These are phyloP conservation scores for Pangasius larnaudii DNA, from an alignment of 2,797 vertebrate genomes.

Conservation along the genomic window DNA sequence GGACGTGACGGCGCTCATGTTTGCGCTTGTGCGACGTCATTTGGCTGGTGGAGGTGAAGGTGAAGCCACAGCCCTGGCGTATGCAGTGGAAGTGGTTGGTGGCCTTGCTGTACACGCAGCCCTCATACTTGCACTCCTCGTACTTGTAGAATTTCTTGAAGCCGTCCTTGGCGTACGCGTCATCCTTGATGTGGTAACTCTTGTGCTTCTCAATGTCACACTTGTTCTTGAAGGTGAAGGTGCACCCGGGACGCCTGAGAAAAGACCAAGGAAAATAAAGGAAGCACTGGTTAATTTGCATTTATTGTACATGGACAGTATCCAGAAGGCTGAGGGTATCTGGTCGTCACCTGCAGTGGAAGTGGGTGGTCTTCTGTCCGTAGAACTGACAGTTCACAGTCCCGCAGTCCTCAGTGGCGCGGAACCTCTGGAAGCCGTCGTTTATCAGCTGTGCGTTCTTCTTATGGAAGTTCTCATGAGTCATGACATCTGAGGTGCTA, in stretches of 20 bases:
- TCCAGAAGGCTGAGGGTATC: not conserved
- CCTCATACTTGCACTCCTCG: slow-evolving; percentile 98
- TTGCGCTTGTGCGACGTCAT: slow-evolving; percentile 99
- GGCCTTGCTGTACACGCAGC: slow-evolving; percentile 99
- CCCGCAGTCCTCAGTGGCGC: slow-evolving; percentile 96
- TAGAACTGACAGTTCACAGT: slow-evolving; percentile 97
- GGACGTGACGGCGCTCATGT: slow-evolving; percentile 94
- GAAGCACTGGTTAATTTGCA: not conserved
- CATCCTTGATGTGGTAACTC: slow-evolving; percentile 99
- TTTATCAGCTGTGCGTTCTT: slow-evolving; percentile 99
- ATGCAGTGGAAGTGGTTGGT: slow-evolving; percentile 99
- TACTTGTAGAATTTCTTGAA: slow-evolving; percentile 99
- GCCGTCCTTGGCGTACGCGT: slow-evolving; percentile 98
- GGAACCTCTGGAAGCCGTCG: slow-evolving; percentile 97
- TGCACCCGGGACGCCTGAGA: slow-evolving; percentile 91
- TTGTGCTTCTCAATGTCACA: slow-evolving; percentile 99
- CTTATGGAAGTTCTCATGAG: slow-evolving; percentile 99
- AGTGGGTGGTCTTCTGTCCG: slow-evolving; percentile 98
- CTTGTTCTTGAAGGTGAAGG: slow-evolving; percentile 99
- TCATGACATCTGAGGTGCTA: slow-evolving; percentile 98
- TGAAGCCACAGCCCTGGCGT: slow-evolving; percentile 96
- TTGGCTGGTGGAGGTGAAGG: slow-evolving; percentile 99
- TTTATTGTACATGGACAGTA: not conserved
- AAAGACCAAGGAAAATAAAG: not conserved
- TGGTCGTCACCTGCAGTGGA: slow-evolving; percentile 91